Percentiles rank a stretch among this genome's conserved stretches.
phyloP scores from a whole-genome alignment of 2,888 invertebrate genomes.

The Lymantria dispar region DNA sequence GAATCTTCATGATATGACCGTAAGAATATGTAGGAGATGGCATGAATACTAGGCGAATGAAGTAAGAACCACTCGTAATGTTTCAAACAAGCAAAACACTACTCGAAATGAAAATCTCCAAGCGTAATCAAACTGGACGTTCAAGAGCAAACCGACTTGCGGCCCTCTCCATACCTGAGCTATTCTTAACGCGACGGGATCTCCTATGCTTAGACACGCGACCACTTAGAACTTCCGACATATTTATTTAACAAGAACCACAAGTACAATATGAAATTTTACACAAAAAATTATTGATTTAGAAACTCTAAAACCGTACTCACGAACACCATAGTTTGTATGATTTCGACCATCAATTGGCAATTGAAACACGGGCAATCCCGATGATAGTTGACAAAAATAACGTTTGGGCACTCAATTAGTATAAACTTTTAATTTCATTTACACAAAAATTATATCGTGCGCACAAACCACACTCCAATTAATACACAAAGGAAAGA shows the following conservation, averaged over 20 bases:
- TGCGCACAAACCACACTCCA: slow-evolving; percentile 36
- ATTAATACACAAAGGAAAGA: slow-evolving; percentile 37
- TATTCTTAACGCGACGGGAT: slow-evolving; percentile 60
- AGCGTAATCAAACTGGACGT: slow-evolving; percentile 56
- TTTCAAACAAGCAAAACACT: slow-evolving; percentile 35
- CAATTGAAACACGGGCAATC: slow-evolving; percentile 10
- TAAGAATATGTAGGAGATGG: slow-evolving; percentile 12
- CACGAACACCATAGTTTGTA: slow-evolving; percentile 47
- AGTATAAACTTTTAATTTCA: slow-evolving; percentile 19
- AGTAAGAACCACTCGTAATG: slow-evolving; percentile 28
- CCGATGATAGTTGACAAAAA: background rate
- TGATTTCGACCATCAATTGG: slow-evolving; percentile 34
- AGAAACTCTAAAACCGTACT: slow-evolving; percentile 51
- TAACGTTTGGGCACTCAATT: background rate
- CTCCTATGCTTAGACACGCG: slow-evolving; percentile 68
- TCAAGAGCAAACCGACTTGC: slow-evolving; percentile 57
- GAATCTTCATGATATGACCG: slow-evolving; percentile 8
- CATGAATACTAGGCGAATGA: slow-evolving; percentile 25
- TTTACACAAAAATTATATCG: slow-evolving; percentile 21
- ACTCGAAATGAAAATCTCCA: slow-evolving; percentile 42
- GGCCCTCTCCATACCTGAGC: slow-evolving; percentile 65
- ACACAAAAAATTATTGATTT: slow-evolving; percentile 48
- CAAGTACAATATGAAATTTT: slow-evolving; percentile 32
- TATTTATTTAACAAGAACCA: slow-evolving; percentile 42
- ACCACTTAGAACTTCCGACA: slow-evolving; percentile 70